These are phyloP conservation scores for Oceanites oceanicus DNA, from an alignment of 2,113 vertebrate species.

Conservation along the genomic window DNA sequence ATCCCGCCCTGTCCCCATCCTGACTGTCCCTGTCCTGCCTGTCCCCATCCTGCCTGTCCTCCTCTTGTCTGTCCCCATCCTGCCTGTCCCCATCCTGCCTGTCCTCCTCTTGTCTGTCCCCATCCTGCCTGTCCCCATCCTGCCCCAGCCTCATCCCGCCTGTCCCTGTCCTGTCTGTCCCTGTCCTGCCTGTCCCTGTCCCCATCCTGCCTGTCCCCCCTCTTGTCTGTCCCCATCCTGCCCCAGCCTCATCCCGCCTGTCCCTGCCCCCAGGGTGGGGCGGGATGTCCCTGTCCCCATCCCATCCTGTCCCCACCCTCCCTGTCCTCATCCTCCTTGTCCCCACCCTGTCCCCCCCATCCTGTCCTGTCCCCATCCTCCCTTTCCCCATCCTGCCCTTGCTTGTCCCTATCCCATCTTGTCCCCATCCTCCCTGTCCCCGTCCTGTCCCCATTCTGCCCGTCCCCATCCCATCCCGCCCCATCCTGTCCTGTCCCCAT, in stretches of 20 bases:
- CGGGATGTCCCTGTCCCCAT: neutral
- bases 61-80: neutral
- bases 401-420: neutral
- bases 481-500: neutral
- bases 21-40: neutral
- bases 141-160: neutral
- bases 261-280: too few relatives aligned
- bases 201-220: too few relatives aligned
- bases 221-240: neutral
- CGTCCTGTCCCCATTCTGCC: neutral
- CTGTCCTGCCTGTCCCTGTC: neutral
- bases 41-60: too few relatives aligned
- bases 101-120: neutral
- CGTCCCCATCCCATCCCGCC: neutral
- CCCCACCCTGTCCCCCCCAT: neutral
- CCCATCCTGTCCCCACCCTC: neutral
- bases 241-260: neutral
- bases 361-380: neutral
- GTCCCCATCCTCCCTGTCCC: neutral
- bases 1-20: neutral
- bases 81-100: neutral
- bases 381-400: neutral
- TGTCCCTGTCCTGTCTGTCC: too few relatives aligned
- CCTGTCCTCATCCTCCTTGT: neutral
- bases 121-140: neutral